Conservation (phyloP, 2,113 vertebrate genomes). For the Gopherus flavomarginatus region DNA sequence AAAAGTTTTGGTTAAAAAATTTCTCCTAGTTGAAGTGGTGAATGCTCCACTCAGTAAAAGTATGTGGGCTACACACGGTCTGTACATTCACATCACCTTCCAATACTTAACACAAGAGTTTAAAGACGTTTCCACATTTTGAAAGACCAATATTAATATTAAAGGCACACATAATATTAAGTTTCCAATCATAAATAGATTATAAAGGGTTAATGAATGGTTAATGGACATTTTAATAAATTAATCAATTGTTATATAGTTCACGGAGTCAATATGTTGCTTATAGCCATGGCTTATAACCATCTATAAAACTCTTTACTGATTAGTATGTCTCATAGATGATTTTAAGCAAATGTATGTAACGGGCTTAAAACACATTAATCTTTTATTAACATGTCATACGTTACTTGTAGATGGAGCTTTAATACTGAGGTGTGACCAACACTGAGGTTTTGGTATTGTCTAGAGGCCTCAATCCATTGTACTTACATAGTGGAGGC, state of each 20-base stretch:
- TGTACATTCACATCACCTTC: neutral
- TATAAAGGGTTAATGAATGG: neutral
- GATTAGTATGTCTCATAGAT: too few relatives aligned
- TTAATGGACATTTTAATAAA: neutral
- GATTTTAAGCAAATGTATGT: neutral
- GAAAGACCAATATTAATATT: neutral
- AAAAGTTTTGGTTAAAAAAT: too few relatives aligned
- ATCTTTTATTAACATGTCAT: neutral
- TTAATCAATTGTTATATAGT: neutral
- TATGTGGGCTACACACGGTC: neutral
- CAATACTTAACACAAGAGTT: neutral
- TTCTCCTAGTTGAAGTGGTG: neutral
- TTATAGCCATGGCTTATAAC: neutral
- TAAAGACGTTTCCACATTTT: neutral
- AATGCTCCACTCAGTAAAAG: neutral
- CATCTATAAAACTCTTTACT: neutral
- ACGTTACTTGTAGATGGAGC: neutral
- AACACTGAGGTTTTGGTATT: neutral
- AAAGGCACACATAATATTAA: neutral
- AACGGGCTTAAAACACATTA: neutral
- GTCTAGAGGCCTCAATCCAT: neutral
- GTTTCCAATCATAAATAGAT: neutral
- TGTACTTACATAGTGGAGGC: too few relatives aligned
- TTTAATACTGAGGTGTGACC: neutral
- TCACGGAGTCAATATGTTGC: accelerated